Base-by-base conservation (phyloP, 2,113 vertebrate genomes). In the Choloepus hoffmanni region DNA sequence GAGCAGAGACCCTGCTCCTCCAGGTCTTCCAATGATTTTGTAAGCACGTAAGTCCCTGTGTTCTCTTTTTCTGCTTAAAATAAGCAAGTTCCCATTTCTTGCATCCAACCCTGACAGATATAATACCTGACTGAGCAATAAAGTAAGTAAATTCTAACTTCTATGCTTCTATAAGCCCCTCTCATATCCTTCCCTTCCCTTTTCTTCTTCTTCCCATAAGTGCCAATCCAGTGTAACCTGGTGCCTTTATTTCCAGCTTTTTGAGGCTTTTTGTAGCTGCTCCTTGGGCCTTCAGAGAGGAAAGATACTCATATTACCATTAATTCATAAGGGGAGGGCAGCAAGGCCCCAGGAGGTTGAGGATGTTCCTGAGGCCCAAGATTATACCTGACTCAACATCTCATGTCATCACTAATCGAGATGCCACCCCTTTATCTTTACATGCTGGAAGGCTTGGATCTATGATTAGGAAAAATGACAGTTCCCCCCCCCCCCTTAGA, bases 41-140 rank as follows among this genome's bases (percentile, higher is more conserved):
- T 92, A 63, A 86, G 43, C 19, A 79, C 9, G 3, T 4, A 70
- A 62, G 28, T 63, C 60, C 43, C 50, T 19, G 14, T 70, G 33
- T 53, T 82, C n/a, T 36, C 11, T 23, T 96, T 78, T 91, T 82
- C 36, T 93, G 24, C 26, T 84, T n/a, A 83, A 88, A 88, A 88
- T 73, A 73, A 92, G 45, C 65, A 24, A 18, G 30, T 55, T 95
- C 85, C 85, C 81, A 50, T 76, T 90, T 83, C 70, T 33, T 95
- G 30, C 15, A 62, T 45, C 12, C 24, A 70, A 62, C 30, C 5
- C 60, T 19, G 81, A 74, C 33, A 30, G 62, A 68, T 13, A 16
- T 8, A 40, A 73, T 40, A 36, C 36, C 14, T 65, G 40, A 45
- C 24, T 79, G 43, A n/a, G 62, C 50, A 58, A 33, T 7, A 53